Conservation (phyloP, 2,113 vertebrate species). For the Dicaeum eximium region DNA sequence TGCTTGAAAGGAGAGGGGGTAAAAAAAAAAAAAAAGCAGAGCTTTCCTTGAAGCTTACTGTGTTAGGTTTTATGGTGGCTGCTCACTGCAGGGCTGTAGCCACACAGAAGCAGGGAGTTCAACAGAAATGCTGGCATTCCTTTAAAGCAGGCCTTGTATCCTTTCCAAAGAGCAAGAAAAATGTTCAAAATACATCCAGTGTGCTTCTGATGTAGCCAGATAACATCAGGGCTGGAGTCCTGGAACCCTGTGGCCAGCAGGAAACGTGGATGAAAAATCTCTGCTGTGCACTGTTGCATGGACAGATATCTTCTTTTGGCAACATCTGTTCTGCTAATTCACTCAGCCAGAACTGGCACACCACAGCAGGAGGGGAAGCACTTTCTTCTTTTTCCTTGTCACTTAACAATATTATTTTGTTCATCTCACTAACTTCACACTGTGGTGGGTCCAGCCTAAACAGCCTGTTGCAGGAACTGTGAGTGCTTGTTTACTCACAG, state of each 20-base stretch:
- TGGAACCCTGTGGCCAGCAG: neutral
- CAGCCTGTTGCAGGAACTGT: neutral
- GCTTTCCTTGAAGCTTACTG: neutral
- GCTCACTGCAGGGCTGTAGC: neutral
- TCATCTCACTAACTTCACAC: neutral
- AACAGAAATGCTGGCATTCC: neutral
- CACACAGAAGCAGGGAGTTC: accelerated
- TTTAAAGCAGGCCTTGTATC: neutral
- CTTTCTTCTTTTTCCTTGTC: neutral
- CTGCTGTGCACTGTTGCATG: neutral
- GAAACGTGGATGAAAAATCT: neutral
- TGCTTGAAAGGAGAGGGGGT: neutral
- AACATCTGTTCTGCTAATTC: neutral
- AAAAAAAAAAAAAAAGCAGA: accelerated
- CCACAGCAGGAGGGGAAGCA: neutral
- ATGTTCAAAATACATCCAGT: neutral
- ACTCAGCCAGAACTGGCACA: neutral
- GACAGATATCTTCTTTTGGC: neutral
- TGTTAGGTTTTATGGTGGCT: neutral
- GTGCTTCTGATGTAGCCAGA: neutral
- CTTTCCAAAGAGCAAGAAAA: accelerated
- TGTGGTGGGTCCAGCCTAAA: neutral
- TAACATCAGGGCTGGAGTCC: neutral
- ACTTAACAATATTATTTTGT: neutral
- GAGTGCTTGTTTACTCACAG: neutral